These are phyloP conservation scores for Sander lucioperca DNA, from an alignment of 2,113 vertebrate species.

Conservation along the genomic window DNA sequence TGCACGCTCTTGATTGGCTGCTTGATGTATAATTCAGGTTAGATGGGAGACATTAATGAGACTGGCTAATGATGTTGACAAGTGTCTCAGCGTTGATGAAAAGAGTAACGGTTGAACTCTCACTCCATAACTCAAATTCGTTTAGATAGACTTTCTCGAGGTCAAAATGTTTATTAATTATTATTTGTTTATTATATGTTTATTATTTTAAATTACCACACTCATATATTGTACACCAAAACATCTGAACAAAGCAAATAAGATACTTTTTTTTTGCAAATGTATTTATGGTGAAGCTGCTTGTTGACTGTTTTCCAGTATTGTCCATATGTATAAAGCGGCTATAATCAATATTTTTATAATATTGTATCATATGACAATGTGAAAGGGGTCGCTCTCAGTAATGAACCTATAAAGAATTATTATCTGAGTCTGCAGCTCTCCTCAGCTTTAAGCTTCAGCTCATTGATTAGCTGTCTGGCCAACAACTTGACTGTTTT, in stretches of 20 bases:
- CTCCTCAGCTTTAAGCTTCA: not conserved
- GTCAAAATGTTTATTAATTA: constrained; percentile 5
- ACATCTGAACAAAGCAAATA: not conserved
- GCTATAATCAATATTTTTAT: not conserved
- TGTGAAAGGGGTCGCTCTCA: not conserved
- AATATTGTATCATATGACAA: not conserved
- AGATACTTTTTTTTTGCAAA: not conserved
- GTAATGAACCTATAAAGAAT: not conserved
- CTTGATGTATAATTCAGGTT: constrained; percentile 83
- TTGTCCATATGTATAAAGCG: not conserved
- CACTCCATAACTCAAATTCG: constrained; percentile 14
- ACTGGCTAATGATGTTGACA: constrained; percentile 78
- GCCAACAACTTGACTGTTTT: not conserved
- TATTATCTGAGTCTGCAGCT: not conserved
- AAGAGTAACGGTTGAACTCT: constrained; percentile 26
- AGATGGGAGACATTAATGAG: constrained; percentile 73
- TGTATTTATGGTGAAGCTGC: not conserved
- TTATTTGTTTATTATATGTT: too few species aligned
- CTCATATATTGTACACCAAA: not conserved
- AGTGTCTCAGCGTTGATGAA: constrained; percentile 51
- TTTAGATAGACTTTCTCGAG: constrained; percentile 5
- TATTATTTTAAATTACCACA: not conserved
- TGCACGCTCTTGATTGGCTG: constrained; percentile 73
- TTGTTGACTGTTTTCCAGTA: not conserved
- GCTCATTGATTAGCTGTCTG: not conserved